Percentiles rank a stretch among this genome's conserved stretches.
Evolutionary conservation across 2,797 vertebrate species (phyloP).

Genomic region (Pseudochirops corinnae): DNA sequence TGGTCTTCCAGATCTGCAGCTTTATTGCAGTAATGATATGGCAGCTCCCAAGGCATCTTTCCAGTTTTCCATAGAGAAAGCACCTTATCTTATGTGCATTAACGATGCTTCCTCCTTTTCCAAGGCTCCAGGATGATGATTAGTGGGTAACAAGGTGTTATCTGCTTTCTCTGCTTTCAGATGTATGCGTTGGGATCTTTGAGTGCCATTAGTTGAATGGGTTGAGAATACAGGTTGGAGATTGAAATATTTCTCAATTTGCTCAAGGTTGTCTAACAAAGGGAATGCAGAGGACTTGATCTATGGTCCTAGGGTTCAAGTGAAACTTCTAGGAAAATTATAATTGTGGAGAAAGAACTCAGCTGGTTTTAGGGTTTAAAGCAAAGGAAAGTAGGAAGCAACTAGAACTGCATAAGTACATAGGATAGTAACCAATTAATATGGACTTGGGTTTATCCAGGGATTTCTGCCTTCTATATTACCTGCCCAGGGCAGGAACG

Average conservation of each 20-base stretch:
- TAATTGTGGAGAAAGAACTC: background rate
- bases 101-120: background rate
- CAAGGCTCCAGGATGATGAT: background rate
- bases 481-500: background rate
- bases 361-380: background rate
- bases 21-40: background rate
- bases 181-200: background rate
- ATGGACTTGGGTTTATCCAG: background rate
- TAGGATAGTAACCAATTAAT: background rate
- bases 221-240: background rate
- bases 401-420: background rate
- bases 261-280: background rate
- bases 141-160: background rate
- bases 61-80: background rate
- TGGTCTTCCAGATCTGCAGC: background rate
- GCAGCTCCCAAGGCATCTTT: background rate
- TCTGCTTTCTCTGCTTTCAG: background rate
- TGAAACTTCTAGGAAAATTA: background rate
- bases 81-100: background rate
- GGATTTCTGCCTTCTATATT: background rate
- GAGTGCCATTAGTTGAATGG: background rate
- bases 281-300: background rate
- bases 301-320: background rate
- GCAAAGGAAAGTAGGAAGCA: background rate
- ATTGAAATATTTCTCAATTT: background rate